These are phyloP conservation scores for Diploptera punctata DNA, from an alignment of 2,888 invertebrate species.

Conservation along the genomic window DNA sequence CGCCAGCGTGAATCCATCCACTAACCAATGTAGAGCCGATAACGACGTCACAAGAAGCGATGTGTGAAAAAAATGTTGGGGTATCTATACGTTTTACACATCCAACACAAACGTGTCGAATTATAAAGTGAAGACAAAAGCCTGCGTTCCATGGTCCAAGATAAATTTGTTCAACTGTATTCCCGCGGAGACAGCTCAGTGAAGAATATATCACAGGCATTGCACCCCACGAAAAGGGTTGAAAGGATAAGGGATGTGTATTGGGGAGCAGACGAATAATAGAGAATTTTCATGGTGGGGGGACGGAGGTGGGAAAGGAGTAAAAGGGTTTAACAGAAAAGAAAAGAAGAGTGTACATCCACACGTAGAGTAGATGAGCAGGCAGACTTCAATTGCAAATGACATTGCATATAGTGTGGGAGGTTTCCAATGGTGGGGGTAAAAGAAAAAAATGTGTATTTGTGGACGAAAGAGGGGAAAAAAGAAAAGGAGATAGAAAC, in stretches of 20 bases:
- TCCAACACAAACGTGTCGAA: too few relatives aligned
- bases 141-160: too few relatives aligned
- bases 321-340: conserved; percentile 4
- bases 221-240: conserved; percentile 36
- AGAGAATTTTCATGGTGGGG: conserved; percentile 40
- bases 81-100: too few relatives aligned
- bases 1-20: too few relatives aligned
- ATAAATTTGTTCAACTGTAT: conserved; percentile 20
- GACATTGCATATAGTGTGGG: conserved; percentile 35
- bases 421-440: conserved; percentile 32
- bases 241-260: conserved; percentile 43
- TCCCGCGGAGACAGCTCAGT: conserved; percentile 34
- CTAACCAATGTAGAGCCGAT: too few relatives aligned
- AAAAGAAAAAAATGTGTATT: conserved; percentile 1
- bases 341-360: conserved; percentile 3
- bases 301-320: conserved; percentile 6
- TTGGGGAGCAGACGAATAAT: conserved; percentile 40
- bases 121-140: too few relatives aligned
- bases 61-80: too few relatives aligned
- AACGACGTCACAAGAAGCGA: too few relatives aligned
- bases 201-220: conserved; percentile 39
- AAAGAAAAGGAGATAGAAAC: background rate
- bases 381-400: conserved; percentile 41
- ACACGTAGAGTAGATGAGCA: conserved; percentile 9
- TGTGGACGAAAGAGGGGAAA: conserved; percentile 19